Conservation (phyloP, 2,113 vertebrate genomes). For the Nicator chloris region DNA sequence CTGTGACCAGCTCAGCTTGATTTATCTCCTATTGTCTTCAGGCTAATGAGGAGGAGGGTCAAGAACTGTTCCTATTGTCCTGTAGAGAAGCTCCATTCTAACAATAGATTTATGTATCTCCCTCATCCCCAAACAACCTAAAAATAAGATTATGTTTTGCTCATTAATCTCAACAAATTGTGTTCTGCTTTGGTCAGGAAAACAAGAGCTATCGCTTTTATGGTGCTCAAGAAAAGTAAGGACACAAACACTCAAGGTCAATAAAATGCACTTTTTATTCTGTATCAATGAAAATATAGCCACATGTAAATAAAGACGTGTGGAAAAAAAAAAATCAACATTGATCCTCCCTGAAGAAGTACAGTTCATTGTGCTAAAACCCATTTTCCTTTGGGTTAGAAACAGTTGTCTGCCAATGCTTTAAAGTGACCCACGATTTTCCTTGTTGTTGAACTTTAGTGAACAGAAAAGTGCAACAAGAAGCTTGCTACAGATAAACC, state of each 20-base stretch:
- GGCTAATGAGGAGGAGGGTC: background rate
- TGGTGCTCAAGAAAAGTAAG: background rate
- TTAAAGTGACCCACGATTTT: slow-evolving; percentile 48
- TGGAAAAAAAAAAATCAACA: slow-evolving; percentile 57
- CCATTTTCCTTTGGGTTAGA: slow-evolving; percentile 69
- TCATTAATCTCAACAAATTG: background rate
- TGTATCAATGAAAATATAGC: slow-evolving; percentile 78
- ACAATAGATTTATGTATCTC: background rate
- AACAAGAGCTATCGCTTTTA: background rate
- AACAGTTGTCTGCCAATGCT: slow-evolving; percentile 71
- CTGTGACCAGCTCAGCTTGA: background rate
- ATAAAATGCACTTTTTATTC: slow-evolving; percentile 82
- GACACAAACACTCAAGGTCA: slow-evolving; percentile 32
- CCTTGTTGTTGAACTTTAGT: slow-evolving; percentile 40
- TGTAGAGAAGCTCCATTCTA: background rate
- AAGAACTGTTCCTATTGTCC: background rate
- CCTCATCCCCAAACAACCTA: background rate
- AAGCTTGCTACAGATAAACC: slow-evolving; percentile 39
- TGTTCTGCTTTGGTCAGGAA: background rate
- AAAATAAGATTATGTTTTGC: background rate
- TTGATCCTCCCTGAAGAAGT: slow-evolving; percentile 77
- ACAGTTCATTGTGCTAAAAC: slow-evolving; percentile 81
- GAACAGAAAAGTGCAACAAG: slow-evolving; percentile 51
- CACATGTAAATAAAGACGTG: slow-evolving; percentile 76
- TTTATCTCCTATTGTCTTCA: background rate